These are phyloP conservation scores for Norana najaformis DNA, from an alignment of 2,888 invertebrate species.

Conservation along the genomic window DNA sequence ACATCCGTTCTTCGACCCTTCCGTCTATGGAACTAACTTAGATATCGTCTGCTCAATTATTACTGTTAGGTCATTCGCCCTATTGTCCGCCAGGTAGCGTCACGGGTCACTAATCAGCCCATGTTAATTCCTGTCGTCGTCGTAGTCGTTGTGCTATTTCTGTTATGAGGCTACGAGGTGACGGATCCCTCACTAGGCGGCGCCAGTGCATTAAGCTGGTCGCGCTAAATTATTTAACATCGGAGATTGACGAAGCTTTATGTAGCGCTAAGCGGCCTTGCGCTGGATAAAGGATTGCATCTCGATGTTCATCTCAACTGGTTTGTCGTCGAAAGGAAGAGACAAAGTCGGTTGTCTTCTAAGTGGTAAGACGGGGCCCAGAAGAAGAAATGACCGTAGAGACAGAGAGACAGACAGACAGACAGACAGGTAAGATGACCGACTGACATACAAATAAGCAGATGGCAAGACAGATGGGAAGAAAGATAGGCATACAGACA, in stretches of 20 bases:
- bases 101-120: not conserved
- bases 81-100: not conserved
- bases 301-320: not conserved
- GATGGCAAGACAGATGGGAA: not conserved
- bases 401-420: not conserved
- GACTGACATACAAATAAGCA: not conserved
- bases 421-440: not conserved
- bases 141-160: not conserved
- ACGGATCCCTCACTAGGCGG: not conserved
- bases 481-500: not conserved
- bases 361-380: not conserved
- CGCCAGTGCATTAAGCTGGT: not conserved
- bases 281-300: not conserved
- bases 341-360: not conserved
- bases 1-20: not conserved
- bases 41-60: not conserved
- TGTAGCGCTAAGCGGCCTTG: not conserved
- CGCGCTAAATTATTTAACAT: not conserved
- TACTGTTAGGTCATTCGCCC: not conserved
- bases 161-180: not conserved
- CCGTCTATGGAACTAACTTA: not conserved
- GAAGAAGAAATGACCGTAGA: not conserved
- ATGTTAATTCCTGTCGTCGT: not conserved
- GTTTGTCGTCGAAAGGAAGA: not conserved
- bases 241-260: not conserved